A percentile compares a stretch with the other conserved stretches of the same genome.
Conservation (phyloP, 37 sponge, comb jelly and placozoan species). For the Agelas oroides region DNA sequence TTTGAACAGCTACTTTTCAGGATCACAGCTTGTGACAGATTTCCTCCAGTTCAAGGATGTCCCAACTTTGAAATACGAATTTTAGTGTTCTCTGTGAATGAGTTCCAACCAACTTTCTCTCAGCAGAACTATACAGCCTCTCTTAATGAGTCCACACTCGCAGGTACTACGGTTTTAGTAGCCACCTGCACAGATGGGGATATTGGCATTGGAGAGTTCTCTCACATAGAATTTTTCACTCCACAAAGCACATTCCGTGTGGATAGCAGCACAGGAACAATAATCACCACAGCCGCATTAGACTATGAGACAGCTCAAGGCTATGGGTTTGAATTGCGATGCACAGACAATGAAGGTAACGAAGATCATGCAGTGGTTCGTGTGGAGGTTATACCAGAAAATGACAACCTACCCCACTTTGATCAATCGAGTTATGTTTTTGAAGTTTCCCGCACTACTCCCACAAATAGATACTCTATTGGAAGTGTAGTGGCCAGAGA, state of each 20-base stretch:
- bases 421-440: constrained; percentile 22
- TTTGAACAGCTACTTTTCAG: neutral
- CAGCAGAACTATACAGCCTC: constrained; percentile 23
- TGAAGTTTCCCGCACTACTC: constrained; percentile 60
- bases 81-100: constrained; percentile 34
- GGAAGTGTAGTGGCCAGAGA: constrained; percentile 53
- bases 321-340: constrained; percentile 45
- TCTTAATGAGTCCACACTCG: constrained; percentile 16
- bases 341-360: constrained; percentile 50
- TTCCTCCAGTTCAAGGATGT: neutral
- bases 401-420: constrained; percentile 70
- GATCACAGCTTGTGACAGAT: constrained; percentile 47
- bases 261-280: constrained; percentile 17
- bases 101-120: constrained; percentile 55
- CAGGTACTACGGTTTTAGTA: constrained; percentile 4
- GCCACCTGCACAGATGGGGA: constrained; percentile 75
- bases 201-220: constrained; percentile 20
- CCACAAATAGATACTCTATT: constrained; percentile 21
- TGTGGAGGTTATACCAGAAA: constrained; percentile 42
- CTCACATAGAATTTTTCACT: constrained; percentile 11
- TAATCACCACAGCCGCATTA: neutral
- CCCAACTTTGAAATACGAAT: neutral
- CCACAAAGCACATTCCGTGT: constrained; percentile 16
- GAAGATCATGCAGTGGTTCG: constrained; percentile 26
- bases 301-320: constrained; percentile 48